phyloP scores from a whole-genome alignment of 1,140 invertebrate genomes.

The Eumeta japonica region DNA sequence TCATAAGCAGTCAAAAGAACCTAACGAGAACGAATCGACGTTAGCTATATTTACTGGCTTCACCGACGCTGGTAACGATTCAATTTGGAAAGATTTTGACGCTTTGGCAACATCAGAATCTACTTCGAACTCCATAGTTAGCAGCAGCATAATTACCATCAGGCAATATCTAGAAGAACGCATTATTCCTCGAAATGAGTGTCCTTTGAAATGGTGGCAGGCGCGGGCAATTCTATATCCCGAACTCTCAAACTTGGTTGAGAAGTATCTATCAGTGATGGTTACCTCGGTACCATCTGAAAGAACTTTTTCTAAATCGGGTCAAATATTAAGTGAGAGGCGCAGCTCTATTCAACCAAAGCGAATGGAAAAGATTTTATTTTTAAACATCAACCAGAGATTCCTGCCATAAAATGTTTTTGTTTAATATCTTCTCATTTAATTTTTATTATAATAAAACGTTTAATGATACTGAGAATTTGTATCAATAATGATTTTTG shows the following conservation, averaged over 20 bases:
- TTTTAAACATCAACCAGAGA: slow-evolving; percentile 22
- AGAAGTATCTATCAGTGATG: slow-evolving; percentile 27
- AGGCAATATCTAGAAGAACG: slow-evolving; percentile 24
- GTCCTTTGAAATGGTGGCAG: slow-evolving; percentile 23
- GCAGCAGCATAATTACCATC: slow-evolving; percentile 19
- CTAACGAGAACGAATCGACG: slow-evolving; percentile 7
- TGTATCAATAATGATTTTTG: no score
- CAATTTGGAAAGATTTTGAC: slow-evolving; percentile 21
- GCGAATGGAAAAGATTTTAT: slow-evolving; percentile 23
- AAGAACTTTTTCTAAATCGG: slow-evolving; percentile 39
- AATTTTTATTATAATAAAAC: no score
- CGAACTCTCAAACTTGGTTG: slow-evolving; percentile 23
- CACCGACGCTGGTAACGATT: slow-evolving; percentile 12
- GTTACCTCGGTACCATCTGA: slow-evolving; percentile 40
- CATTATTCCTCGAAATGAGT: slow-evolving; percentile 20
- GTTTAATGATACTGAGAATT: no score
- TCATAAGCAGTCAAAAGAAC: slow-evolving; percentile 13
- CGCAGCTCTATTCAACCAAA: slow-evolving; percentile 19
- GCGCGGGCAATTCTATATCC: slow-evolving; percentile 21
- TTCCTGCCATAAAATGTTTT: slow-evolving; percentile 12
- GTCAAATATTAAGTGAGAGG: slow-evolving; percentile 20
- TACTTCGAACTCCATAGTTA: slow-evolving; percentile 16
- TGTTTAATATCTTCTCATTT: no score
- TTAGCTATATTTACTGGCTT: slow-evolving; percentile 14
- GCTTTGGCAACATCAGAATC: slow-evolving; percentile 12